Evolutionary conservation across 2,797 vertebrate genomes (phyloP), one percentile per base, ranked within the genome.

Genomic region (Sciaenops ocellatus): DNA sequence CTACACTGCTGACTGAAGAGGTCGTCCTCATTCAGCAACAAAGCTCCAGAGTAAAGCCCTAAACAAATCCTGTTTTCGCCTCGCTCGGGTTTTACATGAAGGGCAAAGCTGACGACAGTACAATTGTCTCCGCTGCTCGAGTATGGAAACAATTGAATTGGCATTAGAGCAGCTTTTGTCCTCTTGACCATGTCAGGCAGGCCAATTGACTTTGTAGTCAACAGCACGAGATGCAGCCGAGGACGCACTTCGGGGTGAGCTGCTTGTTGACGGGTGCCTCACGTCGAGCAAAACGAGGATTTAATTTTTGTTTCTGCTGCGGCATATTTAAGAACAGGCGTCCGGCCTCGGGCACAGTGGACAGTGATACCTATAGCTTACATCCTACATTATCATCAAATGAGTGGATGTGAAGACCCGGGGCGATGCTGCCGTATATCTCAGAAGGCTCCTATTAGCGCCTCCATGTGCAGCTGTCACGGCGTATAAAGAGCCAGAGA

Each of bases 1-100:
- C 69, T 63, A 69, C 73, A 57, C 62, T 73, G 77, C 69, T 82
- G 63, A 76, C 68, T 73, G 60, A 73, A 82, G 78, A 44, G 73
- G 72, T 60, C 16, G 51, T 69, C 82, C 78, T 83, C 52, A 69
- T 81, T 86, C 78, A 87, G 79, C 52, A 11, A 62, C 44, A 47
- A 77, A 81, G 59, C 83, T 77, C 78, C 18, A 76, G 77, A 83
- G 85, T 24, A 81, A 79, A 85, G 82, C 84, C 80, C 75, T 47
- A 80, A 89, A 89, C 76, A 91, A 92, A 90, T 91, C 80, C 79
- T 66, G 74, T 83, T 88, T 87, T 85, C 22, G 61, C 78, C 64
- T 75, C 17, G 74, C 75, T 42, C 13, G 63, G 60, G 50, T 80
- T 90, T 91, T 79, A 86, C 83, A 80, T 63, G 76, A 83, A 88